A percentile compares a stretch with the other conserved stretches of the same genome.
Conservation (phyloP, 2,113 vertebrate species). For the Monopterus albus region DNA sequence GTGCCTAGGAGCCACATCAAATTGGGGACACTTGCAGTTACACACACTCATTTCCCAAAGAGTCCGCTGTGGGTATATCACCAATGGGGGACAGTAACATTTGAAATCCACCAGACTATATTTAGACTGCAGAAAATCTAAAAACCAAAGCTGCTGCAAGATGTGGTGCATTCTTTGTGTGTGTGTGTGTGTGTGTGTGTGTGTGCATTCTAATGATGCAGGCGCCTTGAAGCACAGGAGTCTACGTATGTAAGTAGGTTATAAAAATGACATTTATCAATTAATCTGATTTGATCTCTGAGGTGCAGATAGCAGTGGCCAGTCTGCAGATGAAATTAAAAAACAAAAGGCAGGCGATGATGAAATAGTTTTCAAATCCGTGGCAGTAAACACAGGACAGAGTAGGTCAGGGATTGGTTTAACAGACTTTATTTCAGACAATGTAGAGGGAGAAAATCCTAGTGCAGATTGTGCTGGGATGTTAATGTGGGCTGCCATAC, state of each 20-base stretch:
- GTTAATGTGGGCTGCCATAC: background rate
- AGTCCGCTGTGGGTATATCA: background rate
- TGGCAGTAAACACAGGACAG: background rate
- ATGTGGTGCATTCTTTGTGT: constrained; percentile 49
- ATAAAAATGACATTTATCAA: constrained; percentile 29
- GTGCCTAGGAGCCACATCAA: constrained; percentile 63
- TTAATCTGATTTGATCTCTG: constrained; percentile 46
- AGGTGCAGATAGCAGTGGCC: constrained; percentile 15
- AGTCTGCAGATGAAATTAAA: constrained; percentile 13
- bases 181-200: background rate
- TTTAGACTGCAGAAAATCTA: constrained; percentile 57
- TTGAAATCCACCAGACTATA: constrained; percentile 29
- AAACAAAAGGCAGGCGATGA: constrained; percentile 26
- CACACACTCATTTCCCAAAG: constrained; percentile 36
- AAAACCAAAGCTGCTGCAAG: constrained; percentile 44
- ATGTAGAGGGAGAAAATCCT: constrained; percentile 12
- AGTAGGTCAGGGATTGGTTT: constrained; percentile 23
- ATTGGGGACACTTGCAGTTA: constrained; percentile 49
- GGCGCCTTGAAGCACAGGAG: constrained; percentile 40
- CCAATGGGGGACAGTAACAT: background rate
- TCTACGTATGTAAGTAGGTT: constrained; percentile 12
- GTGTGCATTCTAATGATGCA: constrained; percentile 59
- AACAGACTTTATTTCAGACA: constrained; percentile 17
- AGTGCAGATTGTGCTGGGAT: background rate
- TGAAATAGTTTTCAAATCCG: constrained; percentile 45